Evolutionary conservation across 2,797 vertebrate species (phyloP), one percentile per base, ranked within the genome.

Genomic region (Moxostoma hubbsi): DNA sequence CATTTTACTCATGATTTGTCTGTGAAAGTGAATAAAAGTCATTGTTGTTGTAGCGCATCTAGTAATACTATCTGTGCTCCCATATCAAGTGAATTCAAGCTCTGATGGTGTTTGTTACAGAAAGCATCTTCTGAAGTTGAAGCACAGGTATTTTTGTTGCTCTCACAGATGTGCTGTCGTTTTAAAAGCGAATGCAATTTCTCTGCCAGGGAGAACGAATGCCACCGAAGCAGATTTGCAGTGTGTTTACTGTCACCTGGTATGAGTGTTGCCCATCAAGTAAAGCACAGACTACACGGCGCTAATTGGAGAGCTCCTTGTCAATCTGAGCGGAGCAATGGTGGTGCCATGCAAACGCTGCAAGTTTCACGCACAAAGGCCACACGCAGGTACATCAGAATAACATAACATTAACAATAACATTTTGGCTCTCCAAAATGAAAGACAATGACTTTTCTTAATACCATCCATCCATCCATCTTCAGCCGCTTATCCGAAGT

Each of bases 231-330:
- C 47, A 49, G 78, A 83, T 85, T 85, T 73, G n/a, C 45, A 4
- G 53, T 15, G 53, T 15, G 77, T 69, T 77, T 81, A 77, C 67
- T 82, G 80, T 90, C 89, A 82, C 65, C 79, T 69, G 59, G 79
- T 69, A 65, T 84, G 71, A 86, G 81, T 12, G 59, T 82, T 67
- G 77, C 82, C 75, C 81, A 84, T 89, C 85, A 86, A 50, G 64
- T 71, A 82, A 85, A 89, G 86, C 82, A 55, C 63, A 81, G 82
- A 85, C 86, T 87, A 81, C 86, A 78, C 75, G 80, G 80, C 73
- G 61, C 82, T 92, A 91, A 91, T 91, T 91, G 83, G 88, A 83
- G 78, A 68, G 81, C 73, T 86, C 75, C 71, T 81, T 57, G 36
- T 68, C 80, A 83, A 46, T 43, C 45, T 54, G 54, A 59, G 53